Conservation (phyloP, 1,140 invertebrate species). For the Apocrypta bakeri region DNA sequence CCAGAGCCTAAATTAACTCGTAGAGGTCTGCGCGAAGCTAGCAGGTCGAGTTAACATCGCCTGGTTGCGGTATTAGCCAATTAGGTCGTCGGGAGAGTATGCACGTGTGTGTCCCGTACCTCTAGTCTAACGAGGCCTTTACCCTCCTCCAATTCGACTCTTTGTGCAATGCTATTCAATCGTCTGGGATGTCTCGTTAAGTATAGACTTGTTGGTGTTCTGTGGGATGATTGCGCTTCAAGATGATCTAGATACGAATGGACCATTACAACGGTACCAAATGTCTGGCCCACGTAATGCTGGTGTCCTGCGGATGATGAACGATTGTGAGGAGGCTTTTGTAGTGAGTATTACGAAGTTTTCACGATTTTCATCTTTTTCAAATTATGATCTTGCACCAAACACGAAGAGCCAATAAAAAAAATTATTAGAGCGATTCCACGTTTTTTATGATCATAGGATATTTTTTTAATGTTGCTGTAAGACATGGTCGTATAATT, state of each 20-base stretch:
- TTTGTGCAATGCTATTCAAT: neutral
- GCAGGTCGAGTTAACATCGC: constrained; percentile 42
- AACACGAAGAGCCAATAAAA: too few species aligned
- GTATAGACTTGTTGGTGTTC: neutral
- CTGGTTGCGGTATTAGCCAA: constrained; percentile 37
- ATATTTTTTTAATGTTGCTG: too few species aligned
- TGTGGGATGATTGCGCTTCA: neutral
- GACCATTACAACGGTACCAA: neutral
- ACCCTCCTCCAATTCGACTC: neutral
- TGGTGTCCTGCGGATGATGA: too few species aligned
- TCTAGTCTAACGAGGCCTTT: neutral
- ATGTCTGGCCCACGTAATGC: too few species aligned
- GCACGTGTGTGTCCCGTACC: neutral
- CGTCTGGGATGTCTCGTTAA: neutral
- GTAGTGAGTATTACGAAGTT: too few species aligned
- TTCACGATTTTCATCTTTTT: too few species aligned
- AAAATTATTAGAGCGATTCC: too few species aligned
- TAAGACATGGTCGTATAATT: too few species aligned
- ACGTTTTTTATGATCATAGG: too few species aligned
- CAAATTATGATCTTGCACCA: too few species aligned
- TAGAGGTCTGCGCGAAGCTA: neutral
- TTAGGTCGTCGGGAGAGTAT: constrained; percentile 30
- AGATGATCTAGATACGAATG: neutral
- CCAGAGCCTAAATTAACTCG: constrained; percentile 23
- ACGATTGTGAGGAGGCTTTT: too few species aligned